Evolutionary conservation across 1,140 invertebrate species (phyloP).

Genomic region (Drosophila elegans): DNA sequence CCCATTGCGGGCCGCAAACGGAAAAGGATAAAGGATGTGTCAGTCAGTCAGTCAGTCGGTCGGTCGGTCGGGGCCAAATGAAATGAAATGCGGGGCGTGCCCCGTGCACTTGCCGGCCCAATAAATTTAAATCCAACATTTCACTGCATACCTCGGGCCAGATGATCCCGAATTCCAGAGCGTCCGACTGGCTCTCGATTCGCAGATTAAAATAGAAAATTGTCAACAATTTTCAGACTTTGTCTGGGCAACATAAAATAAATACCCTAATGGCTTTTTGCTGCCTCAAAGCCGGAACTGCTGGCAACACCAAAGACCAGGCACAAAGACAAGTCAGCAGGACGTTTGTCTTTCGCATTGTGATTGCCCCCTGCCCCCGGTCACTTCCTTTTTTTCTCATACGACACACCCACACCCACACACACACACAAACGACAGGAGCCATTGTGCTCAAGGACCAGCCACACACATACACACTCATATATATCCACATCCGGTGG

Average conservation of each 20-base stretch:
- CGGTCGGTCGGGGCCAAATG: no score
- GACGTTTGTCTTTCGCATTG: conserved; percentile 42
- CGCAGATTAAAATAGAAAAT: conserved; percentile 46
- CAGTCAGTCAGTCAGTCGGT: conserved; percentile 6
- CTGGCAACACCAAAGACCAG: conserved; percentile 32
- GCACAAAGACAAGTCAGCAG: conserved; percentile 31
- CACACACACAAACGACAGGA: conserved; percentile 17
- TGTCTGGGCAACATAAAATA: conserved; percentile 24
- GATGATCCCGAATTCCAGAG: conserved; percentile 28
- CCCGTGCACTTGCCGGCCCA: neutral
- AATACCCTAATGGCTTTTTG: conserved; percentile 40
- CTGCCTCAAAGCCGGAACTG: conserved; percentile 48
- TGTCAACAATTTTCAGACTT: conserved; percentile 40
- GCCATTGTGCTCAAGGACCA: conserved; percentile 32
- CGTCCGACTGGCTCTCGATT: conserved; percentile 2
- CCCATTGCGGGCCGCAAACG: conserved; percentile 57
- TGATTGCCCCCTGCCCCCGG: conserved; percentile 16
- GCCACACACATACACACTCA: conserved; percentile 13
- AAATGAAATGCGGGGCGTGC: conserved; percentile 3
- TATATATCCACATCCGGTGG: conserved; percentile 55
- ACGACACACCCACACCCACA: conserved; percentile 1
- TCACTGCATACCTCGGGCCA: conserved; percentile 16
- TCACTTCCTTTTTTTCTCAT: neutral
- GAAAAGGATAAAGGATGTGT: conserved; percentile 79
- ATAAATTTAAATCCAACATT: conserved; percentile 36